Evolutionary conservation across 2,113 vertebrate genomes (phyloP).

Genomic region (Pollimyrus isidori): DNA sequence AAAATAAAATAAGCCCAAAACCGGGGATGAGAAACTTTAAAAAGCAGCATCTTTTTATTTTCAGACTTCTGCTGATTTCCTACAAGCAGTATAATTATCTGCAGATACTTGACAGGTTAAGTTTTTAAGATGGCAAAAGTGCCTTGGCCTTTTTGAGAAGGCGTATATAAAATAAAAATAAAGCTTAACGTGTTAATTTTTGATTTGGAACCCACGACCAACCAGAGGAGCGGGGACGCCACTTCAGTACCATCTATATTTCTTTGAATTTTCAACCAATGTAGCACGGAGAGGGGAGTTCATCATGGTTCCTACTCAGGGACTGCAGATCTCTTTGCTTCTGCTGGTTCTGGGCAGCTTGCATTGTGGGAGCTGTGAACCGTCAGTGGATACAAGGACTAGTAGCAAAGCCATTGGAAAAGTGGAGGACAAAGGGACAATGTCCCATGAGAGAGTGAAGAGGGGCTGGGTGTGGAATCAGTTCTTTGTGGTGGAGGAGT

Average conservation of each 20-base stretch:
- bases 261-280: conserved; percentile 39
- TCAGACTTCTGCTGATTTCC: not conserved
- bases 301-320: conserved; percentile 54
- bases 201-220: not conserved
- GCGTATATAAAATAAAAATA: not conserved
- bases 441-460: conserved; percentile 75
- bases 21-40: not conserved
- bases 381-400: conserved; percentile 56
- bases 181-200: not conserved
- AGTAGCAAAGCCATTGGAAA: conserved; percentile 36
- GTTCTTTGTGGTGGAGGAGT: conserved; percentile 98
- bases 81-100: not conserved
- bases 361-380: conserved; percentile 43
- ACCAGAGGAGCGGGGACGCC: not conserved
- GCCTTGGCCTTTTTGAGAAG: conserved; percentile 9
- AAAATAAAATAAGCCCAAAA: not conserved
- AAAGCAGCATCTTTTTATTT: not conserved
- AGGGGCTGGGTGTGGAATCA: conserved; percentile 99
- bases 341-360: conserved; percentile 46
- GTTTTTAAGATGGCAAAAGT: conserved; percentile 1
- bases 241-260: conserved; percentile 13
- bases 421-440: conserved; percentile 47
- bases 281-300: conserved; percentile 38
- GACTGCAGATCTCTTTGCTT: conserved; percentile 39
- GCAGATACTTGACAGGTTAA: not conserved